Conservation (phyloP, 2,888 invertebrate genomes). For the Macrosoma leucophasiata region DNA sequence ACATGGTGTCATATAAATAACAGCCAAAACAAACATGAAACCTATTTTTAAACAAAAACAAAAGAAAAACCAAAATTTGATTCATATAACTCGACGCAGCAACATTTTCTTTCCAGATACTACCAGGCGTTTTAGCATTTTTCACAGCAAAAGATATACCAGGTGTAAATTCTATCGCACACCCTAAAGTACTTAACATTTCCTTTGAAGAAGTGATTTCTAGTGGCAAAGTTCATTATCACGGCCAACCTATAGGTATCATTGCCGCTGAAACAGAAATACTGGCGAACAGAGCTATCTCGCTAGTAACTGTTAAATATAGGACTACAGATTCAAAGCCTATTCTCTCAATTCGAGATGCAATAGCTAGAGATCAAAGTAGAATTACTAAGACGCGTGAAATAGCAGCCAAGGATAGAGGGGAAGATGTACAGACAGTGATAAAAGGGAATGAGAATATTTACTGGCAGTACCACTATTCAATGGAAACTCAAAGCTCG, state of each 20-base stretch:
- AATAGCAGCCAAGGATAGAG: constrained; percentile 45
- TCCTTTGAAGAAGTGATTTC: constrained; percentile 66
- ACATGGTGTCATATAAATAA: no score
- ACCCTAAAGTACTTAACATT: constrained; percentile 26
- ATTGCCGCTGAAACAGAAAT: constrained; percentile 77
- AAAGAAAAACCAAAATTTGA: constrained; percentile 4
- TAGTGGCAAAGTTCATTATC: constrained; percentile 72
- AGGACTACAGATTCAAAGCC: constrained; percentile 49
- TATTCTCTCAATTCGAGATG: constrained; percentile 42
- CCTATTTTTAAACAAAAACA: neutral
- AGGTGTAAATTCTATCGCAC: constrained; percentile 76
- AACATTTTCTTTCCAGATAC: constrained; percentile 67
- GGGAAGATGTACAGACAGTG: constrained; percentile 55
- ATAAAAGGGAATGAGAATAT: constrained; percentile 74
- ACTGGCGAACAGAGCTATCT: constrained; percentile 74
- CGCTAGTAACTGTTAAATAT: constrained; percentile 75
- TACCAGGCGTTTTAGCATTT: constrained; percentile 80
- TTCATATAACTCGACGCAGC: no score
- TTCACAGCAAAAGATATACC: constrained; percentile 81
- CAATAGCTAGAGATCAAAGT: constrained; percentile 38
- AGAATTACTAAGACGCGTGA: constrained; percentile 35
- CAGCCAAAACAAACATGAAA: constrained; percentile 1
- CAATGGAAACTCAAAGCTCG: constrained; percentile 80
- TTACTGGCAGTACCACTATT: constrained; percentile 80
- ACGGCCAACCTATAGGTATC: constrained; percentile 81